Evolutionary conservation across 2,797 vertebrate genomes (phyloP), one percentile per base, ranked within the genome.

Genomic region (Lates japonicus): DNA sequence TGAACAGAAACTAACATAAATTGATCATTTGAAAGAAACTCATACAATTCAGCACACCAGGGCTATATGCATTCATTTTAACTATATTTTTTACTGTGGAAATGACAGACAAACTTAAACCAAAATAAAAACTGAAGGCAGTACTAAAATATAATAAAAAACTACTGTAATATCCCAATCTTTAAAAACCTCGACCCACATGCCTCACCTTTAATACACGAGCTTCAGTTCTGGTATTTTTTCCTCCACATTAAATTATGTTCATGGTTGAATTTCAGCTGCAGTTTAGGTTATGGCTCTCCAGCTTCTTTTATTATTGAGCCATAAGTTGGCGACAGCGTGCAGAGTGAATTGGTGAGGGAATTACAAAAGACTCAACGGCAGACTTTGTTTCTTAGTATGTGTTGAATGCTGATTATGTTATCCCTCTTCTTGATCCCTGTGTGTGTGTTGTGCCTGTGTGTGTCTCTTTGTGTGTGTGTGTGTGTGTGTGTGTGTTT

Each of bases 371-470:
- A 67, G 66, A 70, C 64, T 48, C 31, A n/a, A n/a, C n/a, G n/a
- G n/a, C n/a, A 76, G 60, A 80, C 54, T 83, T 78, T 83, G 44
- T 69, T 79, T 83, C 60, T 84, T 55, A 72, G 52, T 75, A 62
- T 75, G 72, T 76, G n/a, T 74, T 59, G 55, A 85, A 80, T 80
- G 72, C 77, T 83, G 81, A 89, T 87, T 63, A 74, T 77, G 48
- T 77, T 73, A 64, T 87, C 51, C 39, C 37, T 83, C 42, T 63
- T 76, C 73, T 79, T 74, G 49, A 74, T 90, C 61, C 75, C 35
- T 78, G 51, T 68, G 31, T 75, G 52, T 78, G 48, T 71, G 52
- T 14, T 78, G 37, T 71, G 64, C n/a, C n/a, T 52, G 2, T 76
- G 63, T 59, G 42, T 82, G 52, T n/a, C n/a, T n/a, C n/a, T n/a